Conservation (phyloP, 2,797 vertebrate genomes). For the Urophycis tenuis region DNA sequence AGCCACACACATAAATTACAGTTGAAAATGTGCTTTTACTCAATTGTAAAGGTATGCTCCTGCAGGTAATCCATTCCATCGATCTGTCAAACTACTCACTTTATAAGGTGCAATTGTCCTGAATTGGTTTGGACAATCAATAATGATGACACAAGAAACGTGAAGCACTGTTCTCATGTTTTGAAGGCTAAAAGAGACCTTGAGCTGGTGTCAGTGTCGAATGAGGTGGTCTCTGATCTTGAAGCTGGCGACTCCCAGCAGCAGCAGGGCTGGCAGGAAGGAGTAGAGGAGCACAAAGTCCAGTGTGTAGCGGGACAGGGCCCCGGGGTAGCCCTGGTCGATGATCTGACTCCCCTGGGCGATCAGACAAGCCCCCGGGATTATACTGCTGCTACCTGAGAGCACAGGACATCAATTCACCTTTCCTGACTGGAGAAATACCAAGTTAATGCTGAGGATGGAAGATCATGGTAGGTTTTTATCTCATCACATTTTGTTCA, state of each 20-base stretch:
- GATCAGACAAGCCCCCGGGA: slow-evolving; percentile 59
- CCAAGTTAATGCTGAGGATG: neutral
- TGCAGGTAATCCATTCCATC: neutral
- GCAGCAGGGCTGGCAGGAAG: slow-evolving; percentile 80
- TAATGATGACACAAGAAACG: neutral
- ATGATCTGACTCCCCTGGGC: slow-evolving; percentile 65
- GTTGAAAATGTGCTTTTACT: neutral
- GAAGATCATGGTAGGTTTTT: neutral
- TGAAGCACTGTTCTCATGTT: neutral
- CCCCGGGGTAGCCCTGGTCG: slow-evolving; percentile 77
- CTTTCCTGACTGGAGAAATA: neutral
- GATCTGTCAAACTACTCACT: neutral
- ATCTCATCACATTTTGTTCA: neutral
- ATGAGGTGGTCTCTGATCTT: slow-evolving; percentile 80
- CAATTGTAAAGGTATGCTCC: neutral
- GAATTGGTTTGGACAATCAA: neutral
- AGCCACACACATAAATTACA: neutral
- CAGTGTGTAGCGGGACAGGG: slow-evolving; percentile 71
- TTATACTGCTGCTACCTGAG: slow-evolving; percentile 44
- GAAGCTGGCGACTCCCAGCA: slow-evolving; percentile 81
- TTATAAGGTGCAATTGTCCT: neutral
- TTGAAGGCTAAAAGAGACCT: neutral
- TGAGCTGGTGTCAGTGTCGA: slow-evolving; percentile 60
- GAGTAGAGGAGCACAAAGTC: slow-evolving; percentile 86
- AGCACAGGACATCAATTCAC: neutral